phyloP scores from a whole-genome alignment of 2,113 vertebrate genomes.

The Tachycineta bicolor region DNA sequence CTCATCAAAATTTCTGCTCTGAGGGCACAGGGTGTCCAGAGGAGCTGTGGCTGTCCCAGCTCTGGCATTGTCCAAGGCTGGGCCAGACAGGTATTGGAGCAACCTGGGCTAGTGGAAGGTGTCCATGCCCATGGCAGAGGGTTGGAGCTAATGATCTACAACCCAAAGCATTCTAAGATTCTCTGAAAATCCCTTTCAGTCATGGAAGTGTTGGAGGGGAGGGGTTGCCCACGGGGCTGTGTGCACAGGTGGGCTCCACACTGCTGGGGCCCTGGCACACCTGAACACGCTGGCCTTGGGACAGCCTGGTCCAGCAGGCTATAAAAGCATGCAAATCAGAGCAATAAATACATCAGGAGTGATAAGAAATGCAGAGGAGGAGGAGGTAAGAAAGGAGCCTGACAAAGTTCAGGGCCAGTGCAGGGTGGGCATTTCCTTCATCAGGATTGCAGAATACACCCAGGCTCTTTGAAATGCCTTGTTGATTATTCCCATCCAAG shows the following conservation, averaged over 20 bases:
- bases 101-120: accelerated
- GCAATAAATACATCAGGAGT: background rate
- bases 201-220: background rate
- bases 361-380: background rate
- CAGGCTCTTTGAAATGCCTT: background rate
- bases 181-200: background rate
- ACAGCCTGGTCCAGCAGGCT: background rate
- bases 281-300: background rate
- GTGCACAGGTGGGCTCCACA: background rate
- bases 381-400: background rate
- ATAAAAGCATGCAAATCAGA: background rate
- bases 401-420: background rate
- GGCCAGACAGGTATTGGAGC: accelerated
- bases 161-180: background rate
- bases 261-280: background rate
- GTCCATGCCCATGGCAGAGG: background rate
- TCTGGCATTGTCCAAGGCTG: background rate
- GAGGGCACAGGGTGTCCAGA: background rate
- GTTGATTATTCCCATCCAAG: background rate
- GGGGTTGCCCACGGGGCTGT: background rate
- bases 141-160: background rate
- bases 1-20: background rate
- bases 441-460: accelerated
- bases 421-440: background rate
- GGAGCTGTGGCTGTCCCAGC: background rate